Evolutionary conservation across 2,888 invertebrate species (phyloP).

Genomic region (Clunio marinus): DNA sequence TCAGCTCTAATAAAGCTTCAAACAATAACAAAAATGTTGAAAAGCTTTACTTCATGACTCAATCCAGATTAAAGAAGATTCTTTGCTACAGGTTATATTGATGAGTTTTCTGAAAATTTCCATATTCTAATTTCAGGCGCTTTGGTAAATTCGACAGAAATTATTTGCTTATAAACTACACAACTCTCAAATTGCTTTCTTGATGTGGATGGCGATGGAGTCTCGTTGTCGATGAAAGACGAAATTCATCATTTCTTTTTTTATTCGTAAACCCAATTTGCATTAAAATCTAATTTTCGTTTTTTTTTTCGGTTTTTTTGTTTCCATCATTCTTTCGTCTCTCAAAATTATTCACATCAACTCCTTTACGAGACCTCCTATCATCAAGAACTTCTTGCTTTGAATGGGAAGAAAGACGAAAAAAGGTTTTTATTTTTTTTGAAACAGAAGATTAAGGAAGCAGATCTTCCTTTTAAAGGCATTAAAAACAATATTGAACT

Average conservation of each 20-base stretch:
- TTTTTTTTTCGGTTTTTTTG: background rate
- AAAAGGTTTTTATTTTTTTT: too few relatives aligned
- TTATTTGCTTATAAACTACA: conserved; percentile 6
- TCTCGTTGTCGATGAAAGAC: background rate
- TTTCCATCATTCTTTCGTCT: background rate
- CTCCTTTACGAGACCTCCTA: conserved; percentile 16
- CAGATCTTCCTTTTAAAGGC: conserved; percentile 19
- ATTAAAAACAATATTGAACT: conserved; percentile 36
- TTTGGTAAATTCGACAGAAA: background rate
- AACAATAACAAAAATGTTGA: too few relatives aligned
- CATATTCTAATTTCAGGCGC: too few relatives aligned
- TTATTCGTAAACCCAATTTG: conserved; percentile 16
- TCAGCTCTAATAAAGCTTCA: too few relatives aligned
- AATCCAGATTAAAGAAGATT: background rate
- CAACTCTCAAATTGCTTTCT: too few relatives aligned
- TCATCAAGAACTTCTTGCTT: background rate
- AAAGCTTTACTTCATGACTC: too few relatives aligned
- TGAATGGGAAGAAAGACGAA: background rate
- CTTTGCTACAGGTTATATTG: background rate
- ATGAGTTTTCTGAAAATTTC: too few relatives aligned
- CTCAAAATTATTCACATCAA: conserved; percentile 31
- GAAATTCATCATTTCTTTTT: conserved; percentile 26
- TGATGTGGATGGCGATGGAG: background rate
- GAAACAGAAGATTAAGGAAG: background rate
- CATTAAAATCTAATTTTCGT: conserved; percentile 36